These are phyloP conservation scores for Darevskia mixta DNA, from an alignment of 2,797 vertebrate genomes.

Conservation along the genomic window DNA sequence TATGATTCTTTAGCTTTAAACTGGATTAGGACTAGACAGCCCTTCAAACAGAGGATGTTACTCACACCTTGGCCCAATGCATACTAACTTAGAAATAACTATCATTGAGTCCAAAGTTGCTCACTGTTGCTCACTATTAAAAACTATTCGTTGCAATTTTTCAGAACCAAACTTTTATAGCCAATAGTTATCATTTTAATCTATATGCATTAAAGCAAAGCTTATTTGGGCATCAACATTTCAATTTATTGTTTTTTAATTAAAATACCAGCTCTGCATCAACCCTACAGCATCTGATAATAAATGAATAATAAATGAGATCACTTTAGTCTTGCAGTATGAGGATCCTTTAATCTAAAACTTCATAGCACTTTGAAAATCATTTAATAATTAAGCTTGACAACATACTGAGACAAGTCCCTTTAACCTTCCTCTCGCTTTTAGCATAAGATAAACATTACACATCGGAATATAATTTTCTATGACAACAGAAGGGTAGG, in stretches of 20 bases:
- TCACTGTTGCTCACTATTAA: not conserved
- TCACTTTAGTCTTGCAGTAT: slow-evolving; percentile 45
- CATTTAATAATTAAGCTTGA: slow-evolving; percentile 60
- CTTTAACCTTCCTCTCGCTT: slow-evolving; percentile 27
- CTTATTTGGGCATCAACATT: slow-evolving; percentile 11
- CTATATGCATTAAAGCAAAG: not conserved
- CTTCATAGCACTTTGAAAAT: slow-evolving; percentile 49
- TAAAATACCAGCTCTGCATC: slow-evolving; percentile 31
- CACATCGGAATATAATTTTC: slow-evolving; percentile 5
- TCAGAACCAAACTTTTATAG: not conserved
- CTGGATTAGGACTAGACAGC: too few species aligned
- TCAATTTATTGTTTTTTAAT: slow-evolving; percentile 42
- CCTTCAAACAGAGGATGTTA: too few species aligned
- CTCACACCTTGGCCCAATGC: not conserved
- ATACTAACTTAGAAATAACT: not conserved
- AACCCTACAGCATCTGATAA: slow-evolving; percentile 44
- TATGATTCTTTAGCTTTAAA: too few species aligned
- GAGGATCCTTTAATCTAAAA: slow-evolving; percentile 48
- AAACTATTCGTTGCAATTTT: not conserved
- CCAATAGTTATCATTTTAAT: not conserved
- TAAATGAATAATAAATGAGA: slow-evolving; percentile 61
- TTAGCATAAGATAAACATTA: slow-evolving; percentile 37
- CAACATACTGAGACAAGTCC: slow-evolving; percentile 43
- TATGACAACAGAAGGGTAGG: not conserved
- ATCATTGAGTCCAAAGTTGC: not conserved